These are phyloP conservation scores for Frankliniella fusca DNA, from an alignment of 2,888 invertebrate genomes.

Conservation along the genomic window DNA sequence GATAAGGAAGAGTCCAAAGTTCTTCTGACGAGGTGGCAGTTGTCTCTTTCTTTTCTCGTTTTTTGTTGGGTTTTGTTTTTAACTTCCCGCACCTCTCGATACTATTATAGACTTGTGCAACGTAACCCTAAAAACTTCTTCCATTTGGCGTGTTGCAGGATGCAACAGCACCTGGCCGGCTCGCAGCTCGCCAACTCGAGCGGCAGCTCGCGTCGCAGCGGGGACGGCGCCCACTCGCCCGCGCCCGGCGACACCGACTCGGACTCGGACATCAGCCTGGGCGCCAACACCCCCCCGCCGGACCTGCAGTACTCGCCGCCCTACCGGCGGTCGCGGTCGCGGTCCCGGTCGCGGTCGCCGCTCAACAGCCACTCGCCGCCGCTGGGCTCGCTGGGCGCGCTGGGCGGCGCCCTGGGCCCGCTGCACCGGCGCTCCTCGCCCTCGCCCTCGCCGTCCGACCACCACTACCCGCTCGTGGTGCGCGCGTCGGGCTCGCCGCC, in stretches of 20 bases:
- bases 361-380: background rate
- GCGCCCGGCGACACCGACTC: conserved; percentile 1
- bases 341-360: conserved; percentile 3
- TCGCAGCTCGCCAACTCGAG: conserved; percentile 14
- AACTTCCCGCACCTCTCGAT: too few relatives aligned
- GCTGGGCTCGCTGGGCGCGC: background rate
- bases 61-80: too few relatives aligned
- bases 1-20: too few relatives aligned
- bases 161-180: background rate
- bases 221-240: conserved; percentile 4
- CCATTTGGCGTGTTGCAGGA: background rate
- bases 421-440: too few relatives aligned
- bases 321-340: conserved; percentile 17
- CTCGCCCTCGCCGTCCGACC: background rate
- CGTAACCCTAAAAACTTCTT: too few relatives aligned
- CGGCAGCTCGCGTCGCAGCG: conserved; percentile 3
- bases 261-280: conserved; percentile 22
- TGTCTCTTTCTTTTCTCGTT: too few relatives aligned
- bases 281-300: conserved; percentile 12
- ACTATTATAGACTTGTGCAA: too few relatives aligned
- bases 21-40: too few relatives aligned
- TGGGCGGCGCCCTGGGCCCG: too few relatives aligned
- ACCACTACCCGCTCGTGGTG: background rate
- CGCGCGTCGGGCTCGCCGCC: background rate
- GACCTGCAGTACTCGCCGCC: conserved; percentile 23